Conservation (phyloP, 2,113 vertebrate genomes). For the Gobiocypris rarus region DNA sequence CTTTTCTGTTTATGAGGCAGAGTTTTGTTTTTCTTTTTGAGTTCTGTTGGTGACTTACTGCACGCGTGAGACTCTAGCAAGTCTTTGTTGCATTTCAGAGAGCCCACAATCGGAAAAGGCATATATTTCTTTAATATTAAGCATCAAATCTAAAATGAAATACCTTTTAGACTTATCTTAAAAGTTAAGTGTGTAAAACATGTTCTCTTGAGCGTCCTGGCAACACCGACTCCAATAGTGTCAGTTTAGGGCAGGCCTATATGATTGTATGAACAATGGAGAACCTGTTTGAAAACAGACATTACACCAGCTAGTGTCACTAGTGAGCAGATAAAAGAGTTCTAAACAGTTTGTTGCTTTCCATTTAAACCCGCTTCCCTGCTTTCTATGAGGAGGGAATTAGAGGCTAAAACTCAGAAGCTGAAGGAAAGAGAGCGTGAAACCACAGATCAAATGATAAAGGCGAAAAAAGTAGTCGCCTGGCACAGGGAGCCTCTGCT, state of each 20-base stretch:
- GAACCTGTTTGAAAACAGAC: neutral
- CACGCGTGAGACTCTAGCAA: neutral
- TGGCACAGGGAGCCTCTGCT: constrained; percentile 59
- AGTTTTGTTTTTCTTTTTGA: constrained; percentile 19
- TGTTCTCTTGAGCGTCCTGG: neutral
- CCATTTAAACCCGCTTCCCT: neutral
- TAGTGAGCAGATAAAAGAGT: neutral
- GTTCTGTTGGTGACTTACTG: constrained; percentile 1
- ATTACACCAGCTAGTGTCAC: neutral
- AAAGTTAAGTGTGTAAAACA: neutral
- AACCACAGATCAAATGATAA: constrained; percentile 33
- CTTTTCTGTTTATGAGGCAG: constrained; percentile 11
- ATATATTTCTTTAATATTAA: neutral
- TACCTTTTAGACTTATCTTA: neutral
- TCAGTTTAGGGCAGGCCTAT: neutral
- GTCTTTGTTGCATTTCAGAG: neutral
- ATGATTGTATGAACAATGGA: neutral
- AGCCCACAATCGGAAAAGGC: neutral
- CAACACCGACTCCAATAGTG: neutral
- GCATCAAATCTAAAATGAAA: neutral
- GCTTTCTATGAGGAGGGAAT: neutral
- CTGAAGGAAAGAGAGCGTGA: constrained; percentile 36
- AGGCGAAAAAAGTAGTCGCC: constrained; percentile 6
- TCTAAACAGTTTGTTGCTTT: constrained; percentile 6
- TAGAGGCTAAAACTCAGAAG: constrained; percentile 3